Conservation (phyloP, 2,113 vertebrate species). For the Aplodontia rufa region DNA sequence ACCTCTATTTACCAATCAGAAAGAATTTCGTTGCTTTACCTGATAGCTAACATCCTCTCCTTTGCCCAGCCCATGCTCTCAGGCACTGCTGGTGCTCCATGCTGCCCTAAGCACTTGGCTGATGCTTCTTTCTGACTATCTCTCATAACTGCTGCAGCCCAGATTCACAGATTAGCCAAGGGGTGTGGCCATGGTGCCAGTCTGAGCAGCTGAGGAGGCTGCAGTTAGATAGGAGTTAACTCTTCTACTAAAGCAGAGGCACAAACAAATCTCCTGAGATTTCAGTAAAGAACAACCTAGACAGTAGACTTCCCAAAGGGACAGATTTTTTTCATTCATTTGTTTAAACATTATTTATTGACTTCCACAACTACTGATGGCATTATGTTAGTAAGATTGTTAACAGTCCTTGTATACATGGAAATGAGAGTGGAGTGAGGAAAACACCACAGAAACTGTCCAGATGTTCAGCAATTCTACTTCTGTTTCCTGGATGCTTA, state of each 20-base stretch:
- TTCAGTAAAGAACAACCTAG: neutral
- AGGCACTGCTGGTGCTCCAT: neutral
- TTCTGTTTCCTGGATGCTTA: neutral
- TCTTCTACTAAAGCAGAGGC: neutral
- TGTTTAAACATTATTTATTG: neutral
- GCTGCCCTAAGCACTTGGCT: neutral
- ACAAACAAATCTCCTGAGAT: neutral
- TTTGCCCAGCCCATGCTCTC: neutral
- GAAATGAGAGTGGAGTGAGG: neutral
- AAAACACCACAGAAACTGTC: neutral
- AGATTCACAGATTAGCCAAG: neutral
- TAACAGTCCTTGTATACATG: neutral
- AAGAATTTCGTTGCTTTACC: neutral
- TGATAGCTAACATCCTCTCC: neutral
- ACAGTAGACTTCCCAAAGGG: neutral
- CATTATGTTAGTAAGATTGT: neutral
- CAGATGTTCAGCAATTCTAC: neutral
- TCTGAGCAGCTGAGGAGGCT: neutral
- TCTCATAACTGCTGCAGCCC: neutral
- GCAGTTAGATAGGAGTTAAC: neutral
- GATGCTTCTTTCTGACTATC: neutral
- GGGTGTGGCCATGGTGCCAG: too few species aligned
- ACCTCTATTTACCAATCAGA: neutral
- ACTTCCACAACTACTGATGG: neutral
- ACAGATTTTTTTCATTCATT: neutral